Evolutionary conservation across 2,888 invertebrate species (phyloP), one percentile per base, ranked within the genome.

Genomic region (Bugulina stolonifera): DNA sequence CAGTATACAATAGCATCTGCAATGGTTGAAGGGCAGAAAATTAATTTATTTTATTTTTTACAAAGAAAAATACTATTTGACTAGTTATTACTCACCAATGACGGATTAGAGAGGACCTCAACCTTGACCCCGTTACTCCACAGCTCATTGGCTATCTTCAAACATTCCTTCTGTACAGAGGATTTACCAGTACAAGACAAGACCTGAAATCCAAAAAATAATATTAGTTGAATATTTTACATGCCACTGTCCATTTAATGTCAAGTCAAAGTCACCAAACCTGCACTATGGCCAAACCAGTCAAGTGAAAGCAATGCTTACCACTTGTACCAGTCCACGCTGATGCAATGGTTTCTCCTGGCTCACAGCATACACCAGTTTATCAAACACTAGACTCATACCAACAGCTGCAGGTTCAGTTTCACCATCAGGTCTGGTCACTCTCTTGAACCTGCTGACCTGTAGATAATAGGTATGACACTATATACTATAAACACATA

Each of bases 361-460:
- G 34, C 86, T 86, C n/a, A 90, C 84, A 0, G 88, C 88, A 69
- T 87, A 87, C 0, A 90, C 79, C 77, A 94, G 86, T 79, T 90
- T 89, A 78, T 95, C 94, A 73, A 94, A 83, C 0, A 91, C 92
- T 80, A 95, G 89, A 1, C 93, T 93, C 76, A 94, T 89, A 0
- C 95, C 94, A 0, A 91, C 92, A 0, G 91, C 93, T 43, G 86
- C 87, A 76, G 88, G 88, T 35, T 25, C 25, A 3, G 5, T 25
- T 5, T n/a, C 57, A 14, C 23, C 57, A 22, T 57, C 25, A 25
- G 57, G 5, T 23, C 57, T 5, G 5, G 57, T 25, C 3, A 25
- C n/a, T 25, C 57, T 57, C 57, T 57, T 57, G 23, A 57, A 57
- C 57, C 25, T 57, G 25, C 10, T 57, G 10, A 57, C 57, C 57